phyloP scores from a whole-genome alignment of 2,797 vertebrate species.

The Sebastes baramenuke region DNA sequence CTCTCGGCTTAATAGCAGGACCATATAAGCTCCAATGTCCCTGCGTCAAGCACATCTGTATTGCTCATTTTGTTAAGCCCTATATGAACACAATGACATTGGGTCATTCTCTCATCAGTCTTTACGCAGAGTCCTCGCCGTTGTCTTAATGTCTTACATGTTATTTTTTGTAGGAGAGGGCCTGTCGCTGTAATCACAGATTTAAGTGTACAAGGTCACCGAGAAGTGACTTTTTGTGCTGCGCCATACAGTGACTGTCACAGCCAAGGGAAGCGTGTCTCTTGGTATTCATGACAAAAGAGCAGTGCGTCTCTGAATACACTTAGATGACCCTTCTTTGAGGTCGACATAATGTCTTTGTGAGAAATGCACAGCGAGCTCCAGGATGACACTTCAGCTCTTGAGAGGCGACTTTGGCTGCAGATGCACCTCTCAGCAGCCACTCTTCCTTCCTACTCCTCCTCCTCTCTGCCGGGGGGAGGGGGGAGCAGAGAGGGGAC shows the following conservation, averaged over 20 bases:
- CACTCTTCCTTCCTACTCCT: slow-evolving; percentile 29
- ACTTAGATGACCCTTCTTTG: slow-evolving; percentile 40
- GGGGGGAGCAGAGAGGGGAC: neutral
- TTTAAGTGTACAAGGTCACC: slow-evolving; percentile 25
- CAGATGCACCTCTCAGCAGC: slow-evolving; percentile 58
- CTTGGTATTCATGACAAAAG: slow-evolving; percentile 19
- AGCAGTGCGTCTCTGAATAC: slow-evolving; percentile 1
- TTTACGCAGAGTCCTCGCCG: neutral
- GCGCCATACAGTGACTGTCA: slow-evolving; percentile 27
- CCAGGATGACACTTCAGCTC: slow-evolving; percentile 45
- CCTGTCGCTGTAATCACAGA: slow-evolving; percentile 15
- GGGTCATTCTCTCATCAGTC: neutral
- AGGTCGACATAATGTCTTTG: slow-evolving; percentile 53
- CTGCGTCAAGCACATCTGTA: neutral
- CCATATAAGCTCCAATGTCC: neutral
- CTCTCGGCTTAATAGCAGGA: neutral
- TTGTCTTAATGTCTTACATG: slow-evolving; percentile 6
- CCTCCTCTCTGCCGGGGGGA: slow-evolving; percentile 6
- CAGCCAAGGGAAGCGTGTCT: slow-evolving; percentile 3
- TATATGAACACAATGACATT: neutral
- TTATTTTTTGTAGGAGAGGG: slow-evolving; percentile 23
- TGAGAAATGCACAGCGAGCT: slow-evolving; percentile 44
- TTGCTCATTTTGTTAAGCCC: neutral
- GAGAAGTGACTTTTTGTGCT: slow-evolving; percentile 27
- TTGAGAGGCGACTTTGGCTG: slow-evolving; percentile 51